Base-by-base conservation (phyloP, 2,797 vertebrate species). In the Hyperoplus lanceolatus region DNA sequence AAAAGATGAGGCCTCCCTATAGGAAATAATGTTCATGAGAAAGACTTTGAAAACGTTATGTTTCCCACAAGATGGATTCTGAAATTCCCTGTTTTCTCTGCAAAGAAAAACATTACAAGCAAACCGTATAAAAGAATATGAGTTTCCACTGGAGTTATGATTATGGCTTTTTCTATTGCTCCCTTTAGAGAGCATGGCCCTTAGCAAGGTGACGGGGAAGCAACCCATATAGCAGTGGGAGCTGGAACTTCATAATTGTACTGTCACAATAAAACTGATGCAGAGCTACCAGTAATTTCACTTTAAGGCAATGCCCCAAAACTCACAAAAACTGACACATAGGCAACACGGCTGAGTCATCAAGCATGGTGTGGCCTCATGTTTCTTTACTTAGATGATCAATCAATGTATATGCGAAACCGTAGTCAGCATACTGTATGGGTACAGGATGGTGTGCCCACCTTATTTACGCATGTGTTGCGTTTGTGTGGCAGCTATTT, bases 251-350 rank as follows among this genome's bases (percentile, higher is more conserved):
- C 82, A 91, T 94, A 92, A 94, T 92, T 90, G 86, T 85, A 70
- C 87, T 92, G 93, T 91, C 92, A 89, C 88, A 87, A 92, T 94
- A 93, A 93, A 93, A 92, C 82, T 92, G 91, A 92, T 93, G 86
- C 89, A 93, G 76, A 79, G 86, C 75, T 85, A 85, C 80, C 77
- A 78, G 67, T 29, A 29, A 84, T 87, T 83, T 85, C 81, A 70
- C 49, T 92, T 92, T 83, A 89, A 71, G 71, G 82, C 60, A 8
- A 46, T 1, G 82, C 62, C 73, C 80, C 63, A 65, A 79, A 84
- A 83, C 73, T 79, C 65, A 57, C 76, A 85, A 68, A 69, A 87
- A 87, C 63, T 73, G 83, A 73, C 80, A 73, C 10, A 7, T 14
- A 68, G 56, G 60, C 51, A 49, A 73, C 82, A 58, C 76, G 53